These are phyloP conservation scores for Esox lucius DNA, from an alignment of 2,797 vertebrate species.

Conservation along the genomic window DNA sequence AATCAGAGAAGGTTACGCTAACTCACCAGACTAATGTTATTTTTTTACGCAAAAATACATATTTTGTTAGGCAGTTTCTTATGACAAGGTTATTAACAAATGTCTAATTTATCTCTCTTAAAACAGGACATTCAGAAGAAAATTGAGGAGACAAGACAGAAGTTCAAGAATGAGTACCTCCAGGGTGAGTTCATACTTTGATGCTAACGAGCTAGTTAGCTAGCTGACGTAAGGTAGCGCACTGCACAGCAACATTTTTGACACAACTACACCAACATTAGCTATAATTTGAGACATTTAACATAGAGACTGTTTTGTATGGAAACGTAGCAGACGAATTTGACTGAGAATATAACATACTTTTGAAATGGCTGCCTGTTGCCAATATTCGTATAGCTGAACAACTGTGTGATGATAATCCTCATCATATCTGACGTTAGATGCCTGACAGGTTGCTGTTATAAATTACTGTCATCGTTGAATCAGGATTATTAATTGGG, in stretches of 20 bases:
- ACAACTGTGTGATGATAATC: neutral
- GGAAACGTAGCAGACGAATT: neutral
- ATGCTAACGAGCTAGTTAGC: constrained; percentile 14
- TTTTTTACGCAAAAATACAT: neutral
- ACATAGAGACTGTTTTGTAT: no score
- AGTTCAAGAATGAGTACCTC: constrained; percentile 86
- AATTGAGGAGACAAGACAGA: constrained; percentile 81
- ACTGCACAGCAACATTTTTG: neutral
- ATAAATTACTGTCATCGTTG: neutral
- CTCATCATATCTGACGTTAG: neutral
- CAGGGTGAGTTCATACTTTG: constrained; percentile 74
- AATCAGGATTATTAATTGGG: neutral
- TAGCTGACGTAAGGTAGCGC: neutral
- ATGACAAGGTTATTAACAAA: neutral
- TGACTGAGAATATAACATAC: neutral
- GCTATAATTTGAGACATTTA: neutral
- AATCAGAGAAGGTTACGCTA: constrained; percentile 68
- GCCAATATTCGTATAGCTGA: neutral
- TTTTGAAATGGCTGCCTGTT: neutral
- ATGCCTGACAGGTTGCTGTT: neutral
- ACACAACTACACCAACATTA: neutral
- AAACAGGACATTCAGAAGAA: constrained; percentile 81
- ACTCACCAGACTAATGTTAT: neutral
- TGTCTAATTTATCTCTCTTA: constrained; percentile 34
- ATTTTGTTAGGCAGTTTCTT: neutral